Conservation (phyloP, 2,888 invertebrate genomes). For the Panopea generosa region DNA sequence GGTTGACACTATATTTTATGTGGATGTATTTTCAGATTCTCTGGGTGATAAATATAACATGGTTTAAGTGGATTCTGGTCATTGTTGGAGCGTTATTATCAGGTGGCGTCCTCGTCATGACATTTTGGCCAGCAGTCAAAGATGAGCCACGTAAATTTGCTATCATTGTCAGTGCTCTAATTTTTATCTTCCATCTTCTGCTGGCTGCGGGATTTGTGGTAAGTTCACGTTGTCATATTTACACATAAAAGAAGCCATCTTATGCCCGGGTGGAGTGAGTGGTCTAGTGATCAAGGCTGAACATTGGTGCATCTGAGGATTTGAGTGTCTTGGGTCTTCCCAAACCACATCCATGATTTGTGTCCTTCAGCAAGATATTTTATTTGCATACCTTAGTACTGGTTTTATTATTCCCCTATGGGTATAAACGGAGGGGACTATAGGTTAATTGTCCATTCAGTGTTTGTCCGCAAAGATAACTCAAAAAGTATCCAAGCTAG, state of each 20-base stretch:
- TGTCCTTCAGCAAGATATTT: no score
- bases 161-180: constrained; percentile 88
- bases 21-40: constrained; percentile 88
- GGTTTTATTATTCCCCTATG: no score
- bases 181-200: constrained; percentile 92
- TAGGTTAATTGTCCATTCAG: no score
- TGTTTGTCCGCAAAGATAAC: no score
- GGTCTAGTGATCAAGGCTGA: background rate
- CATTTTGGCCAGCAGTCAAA: constrained; percentile 91
- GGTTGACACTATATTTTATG: no score
- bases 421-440: no score
- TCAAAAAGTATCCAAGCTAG: no score
- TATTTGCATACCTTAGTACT: no score
- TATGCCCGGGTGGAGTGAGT: background rate
- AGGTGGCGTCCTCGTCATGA: constrained; percentile 91
- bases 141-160: constrained; percentile 87
- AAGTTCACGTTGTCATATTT: constrained; percentile 45
- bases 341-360: no score
- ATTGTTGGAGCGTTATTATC: constrained; percentile 93
- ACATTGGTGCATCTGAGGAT: no score
- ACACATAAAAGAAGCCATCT: background rate
- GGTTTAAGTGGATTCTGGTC: constrained; percentile 95
- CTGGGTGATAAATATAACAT: constrained; percentile 92
- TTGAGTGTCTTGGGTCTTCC: no score
- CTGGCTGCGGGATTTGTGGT: constrained; percentile 94